Evolutionary conservation across 2,888 invertebrate species (phyloP).

Genomic region (Epicampocera succincta): DNA sequence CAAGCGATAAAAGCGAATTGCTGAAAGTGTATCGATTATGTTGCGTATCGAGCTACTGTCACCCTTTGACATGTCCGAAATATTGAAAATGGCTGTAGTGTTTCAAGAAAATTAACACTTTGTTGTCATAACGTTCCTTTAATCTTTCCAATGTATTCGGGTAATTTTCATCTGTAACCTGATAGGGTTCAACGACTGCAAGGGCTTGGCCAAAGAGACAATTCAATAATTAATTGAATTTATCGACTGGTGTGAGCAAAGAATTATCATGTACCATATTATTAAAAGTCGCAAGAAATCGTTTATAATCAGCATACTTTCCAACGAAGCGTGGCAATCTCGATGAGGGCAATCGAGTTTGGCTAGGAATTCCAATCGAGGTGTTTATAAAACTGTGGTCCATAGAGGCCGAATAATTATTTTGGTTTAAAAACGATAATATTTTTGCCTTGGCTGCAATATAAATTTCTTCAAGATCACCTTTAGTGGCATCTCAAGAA

Average conservation of each 20-base stretch:
- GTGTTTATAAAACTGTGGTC: slow-evolving; percentile 28
- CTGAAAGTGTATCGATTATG: background rate
- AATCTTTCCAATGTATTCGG: slow-evolving; percentile 23
- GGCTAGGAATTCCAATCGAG: background rate
- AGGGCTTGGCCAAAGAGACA: slow-evolving; percentile 26
- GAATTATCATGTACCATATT: slow-evolving; percentile 41
- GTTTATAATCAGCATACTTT: slow-evolving; percentile 52
- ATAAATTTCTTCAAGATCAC: slow-evolving; percentile 36
- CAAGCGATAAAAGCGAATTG: slow-evolving; percentile 23
- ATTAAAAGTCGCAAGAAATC: slow-evolving; percentile 29
- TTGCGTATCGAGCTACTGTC: background rate
- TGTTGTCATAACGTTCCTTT: slow-evolving; percentile 46
- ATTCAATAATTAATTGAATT: slow-evolving; percentile 44
- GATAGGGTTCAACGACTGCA: slow-evolving; percentile 17
- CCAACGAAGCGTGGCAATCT: slow-evolving; percentile 42
- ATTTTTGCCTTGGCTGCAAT: slow-evolving; percentile 28
- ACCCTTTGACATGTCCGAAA: slow-evolving; percentile 14
- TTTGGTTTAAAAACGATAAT: slow-evolving; percentile 11
- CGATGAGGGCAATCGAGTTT: slow-evolving; percentile 38
- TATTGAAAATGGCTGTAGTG: slow-evolving; percentile 21
- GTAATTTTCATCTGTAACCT: slow-evolving; percentile 19
- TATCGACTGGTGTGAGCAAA: slow-evolving; percentile 21
- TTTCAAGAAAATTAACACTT: slow-evolving; percentile 18
- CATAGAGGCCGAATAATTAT: background rate
- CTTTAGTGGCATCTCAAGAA: slow-evolving; percentile 1